Base-by-base conservation (phyloP, 1,140 invertebrate genomes). In the Holotrichia oblita region DNA sequence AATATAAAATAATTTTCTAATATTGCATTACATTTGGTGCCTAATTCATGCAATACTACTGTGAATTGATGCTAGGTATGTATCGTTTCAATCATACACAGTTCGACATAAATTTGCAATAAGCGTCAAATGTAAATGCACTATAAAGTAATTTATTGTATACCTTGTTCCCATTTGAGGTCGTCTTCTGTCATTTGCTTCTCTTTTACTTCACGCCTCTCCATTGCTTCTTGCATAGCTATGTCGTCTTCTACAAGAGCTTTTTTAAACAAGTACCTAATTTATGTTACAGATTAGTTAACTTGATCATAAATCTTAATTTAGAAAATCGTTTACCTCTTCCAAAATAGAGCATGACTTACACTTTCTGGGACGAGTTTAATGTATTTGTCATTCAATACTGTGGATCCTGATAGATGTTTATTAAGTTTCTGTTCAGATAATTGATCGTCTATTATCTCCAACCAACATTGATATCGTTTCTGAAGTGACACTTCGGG, bases 231-330 rank as follows among this genome's bases (percentile, higher is more conserved):
- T 75, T 84, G 79, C 2, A 89, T 88, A 8, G 90, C 89, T 73
- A 91, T 81, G 0, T 90, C 86, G 83, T 91, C 90, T 83, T 91
- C 90, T 3, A 91, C 82, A 14, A 91, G 78, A 0, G 90, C 90
- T 83, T 90, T 90, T 79, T 89, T 89, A 85, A 91, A 91, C 55
- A 91, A 83, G 83, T 91, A 91, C 76, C 90, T 90, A 48, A 34
- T 40, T 27, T 55, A 48, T 12, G 24, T 12, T 40, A 17, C 20
- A 24, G 12, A 55, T 48, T 48, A 55, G 10, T 44, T 40, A 48
- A 40, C 42, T 73, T 48, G 12, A 69, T 34, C 2, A 34, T 34
- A 59, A 77, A 24, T 73, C 24, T 64, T 82, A 20, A 34, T 4
- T 34, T 27, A 27, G 12, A 42, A 34, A 34, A 9, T 69, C 34